Evolutionary conservation across 2,888 invertebrate species (phyloP).

Genomic region (Hypolimnas misippus): DNA sequence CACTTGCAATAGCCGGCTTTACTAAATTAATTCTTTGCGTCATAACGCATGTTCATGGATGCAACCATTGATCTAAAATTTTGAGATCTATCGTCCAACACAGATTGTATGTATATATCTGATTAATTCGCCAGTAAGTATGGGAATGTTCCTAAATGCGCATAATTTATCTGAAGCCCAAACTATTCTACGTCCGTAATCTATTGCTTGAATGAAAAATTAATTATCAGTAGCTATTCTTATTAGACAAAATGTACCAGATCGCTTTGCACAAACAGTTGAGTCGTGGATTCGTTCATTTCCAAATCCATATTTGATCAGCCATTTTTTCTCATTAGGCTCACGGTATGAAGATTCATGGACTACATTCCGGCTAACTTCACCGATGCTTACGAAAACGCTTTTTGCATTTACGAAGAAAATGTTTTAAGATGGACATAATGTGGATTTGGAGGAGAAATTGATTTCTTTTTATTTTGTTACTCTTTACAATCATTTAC

Average conservation of each 20-base stretch:
- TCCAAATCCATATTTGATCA: conserved; percentile 79
- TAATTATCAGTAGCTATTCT: too few species aligned
- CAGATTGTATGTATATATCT: not conserved
- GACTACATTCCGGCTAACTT: conserved; percentile 54
- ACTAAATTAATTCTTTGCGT: not conserved
- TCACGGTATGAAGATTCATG: conserved; percentile 76
- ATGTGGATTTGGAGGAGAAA: conserved; percentile 71
- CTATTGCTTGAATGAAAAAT: too few species aligned
- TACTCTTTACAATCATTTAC: conserved; percentile 54
- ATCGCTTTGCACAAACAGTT: too few species aligned
- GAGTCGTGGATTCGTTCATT: conserved; percentile 44
- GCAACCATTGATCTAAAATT: not conserved
- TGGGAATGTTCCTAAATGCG: not conserved
- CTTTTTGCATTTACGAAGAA: conserved; percentile 74
- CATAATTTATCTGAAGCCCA: too few species aligned
- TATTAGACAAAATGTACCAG: too few species aligned
- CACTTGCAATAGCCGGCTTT: too few species aligned
- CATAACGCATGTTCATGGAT: not conserved
- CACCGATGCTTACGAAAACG: conserved; percentile 58
- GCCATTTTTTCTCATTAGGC: conserved; percentile 74
- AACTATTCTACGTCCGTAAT: too few species aligned
- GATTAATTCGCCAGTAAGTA: not conserved
- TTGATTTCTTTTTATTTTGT: conserved; percentile 51
- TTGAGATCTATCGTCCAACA: not conserved
- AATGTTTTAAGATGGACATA: conserved; percentile 49